These are phyloP conservation scores for Paratrypauchen microcephalus DNA, from an alignment of 2,797 vertebrate species.

Conservation along the genomic window DNA sequence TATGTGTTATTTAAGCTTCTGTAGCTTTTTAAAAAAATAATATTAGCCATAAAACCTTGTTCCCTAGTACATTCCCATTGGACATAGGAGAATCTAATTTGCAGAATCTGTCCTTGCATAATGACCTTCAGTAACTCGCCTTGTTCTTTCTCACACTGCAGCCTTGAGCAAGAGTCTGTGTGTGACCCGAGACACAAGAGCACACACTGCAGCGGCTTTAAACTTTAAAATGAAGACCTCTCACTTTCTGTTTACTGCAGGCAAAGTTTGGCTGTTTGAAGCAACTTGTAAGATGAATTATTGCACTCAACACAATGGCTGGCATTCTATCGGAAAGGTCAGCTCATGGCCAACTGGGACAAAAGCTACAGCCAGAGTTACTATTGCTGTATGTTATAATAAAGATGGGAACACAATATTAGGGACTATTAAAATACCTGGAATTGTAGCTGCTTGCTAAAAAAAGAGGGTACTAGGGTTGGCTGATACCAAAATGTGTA, in stretches of 20 bases:
- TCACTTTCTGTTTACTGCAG: conserved; percentile 13
- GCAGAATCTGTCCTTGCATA: conserved; percentile 23
- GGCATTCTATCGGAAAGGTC: conserved; percentile 31
- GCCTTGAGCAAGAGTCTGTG: not conserved
- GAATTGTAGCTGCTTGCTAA: too few species aligned
- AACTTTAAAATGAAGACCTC: conserved; percentile 20
- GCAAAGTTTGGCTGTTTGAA: conserved; percentile 21
- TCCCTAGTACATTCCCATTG: not conserved
- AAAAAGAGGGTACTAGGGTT: too few species aligned
- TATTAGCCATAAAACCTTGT: not conserved
- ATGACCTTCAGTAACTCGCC: not conserved
- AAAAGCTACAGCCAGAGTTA: conserved; percentile 18
- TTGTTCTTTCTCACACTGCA: not conserved
- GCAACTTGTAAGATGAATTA: conserved; percentile 26
- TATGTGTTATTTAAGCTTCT: too few species aligned
- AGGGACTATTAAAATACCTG: not conserved
- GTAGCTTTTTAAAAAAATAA: not conserved
- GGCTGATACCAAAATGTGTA: too few species aligned
- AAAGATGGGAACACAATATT: not conserved
- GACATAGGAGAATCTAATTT: conserved; percentile 15
- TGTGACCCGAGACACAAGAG: conserved; percentile 16
- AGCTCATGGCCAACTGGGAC: conserved; percentile 37
- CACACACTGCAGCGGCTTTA: conserved; percentile 30
- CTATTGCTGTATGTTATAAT: not conserved
- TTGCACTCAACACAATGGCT: conserved; percentile 28